Conservation (phyloP, 2,113 vertebrate species). For the Atlantisia rogersi region DNA sequence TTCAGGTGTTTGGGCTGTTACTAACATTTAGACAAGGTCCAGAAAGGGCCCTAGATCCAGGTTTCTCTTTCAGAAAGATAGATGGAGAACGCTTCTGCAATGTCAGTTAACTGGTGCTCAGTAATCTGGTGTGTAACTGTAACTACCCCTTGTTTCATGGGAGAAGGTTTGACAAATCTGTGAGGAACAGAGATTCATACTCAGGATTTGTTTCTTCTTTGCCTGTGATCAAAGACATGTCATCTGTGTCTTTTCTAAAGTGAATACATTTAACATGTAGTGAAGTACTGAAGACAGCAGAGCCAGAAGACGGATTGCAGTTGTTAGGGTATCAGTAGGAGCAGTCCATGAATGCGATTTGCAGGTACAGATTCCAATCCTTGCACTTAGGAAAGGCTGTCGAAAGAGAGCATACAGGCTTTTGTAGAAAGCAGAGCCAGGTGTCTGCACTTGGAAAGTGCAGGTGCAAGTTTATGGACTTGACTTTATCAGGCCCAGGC, state of each 20-base stretch:
- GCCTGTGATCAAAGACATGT: rapidly evolving
- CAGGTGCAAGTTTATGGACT: slow-evolving; percentile 41
- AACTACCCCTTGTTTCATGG: background rate
- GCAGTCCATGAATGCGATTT: background rate
- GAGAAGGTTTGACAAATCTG: background rate
- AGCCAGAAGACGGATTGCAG: background rate
- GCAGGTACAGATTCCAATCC: background rate
- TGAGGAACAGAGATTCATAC: background rate
- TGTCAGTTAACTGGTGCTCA: rapidly evolving
- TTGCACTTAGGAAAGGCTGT: background rate
- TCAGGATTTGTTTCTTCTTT: background rate
- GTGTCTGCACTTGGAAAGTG: slow-evolving; percentile 16
- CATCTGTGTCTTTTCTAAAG: background rate
- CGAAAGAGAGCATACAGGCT: background rate
- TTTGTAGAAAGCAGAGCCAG: slow-evolving; percentile 36
- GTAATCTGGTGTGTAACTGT: background rate
- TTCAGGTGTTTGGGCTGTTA: background rate
- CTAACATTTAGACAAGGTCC: background rate
- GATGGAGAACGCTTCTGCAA: background rate
- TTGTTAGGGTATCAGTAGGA: background rate
- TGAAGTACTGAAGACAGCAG: background rate
- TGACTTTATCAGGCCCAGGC: slow-evolving; percentile 25
- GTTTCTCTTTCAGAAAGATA: background rate
- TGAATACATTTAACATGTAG: background rate
- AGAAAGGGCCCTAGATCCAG: background rate